Evolutionary conservation across 2,888 invertebrate genomes (phyloP).

Genomic region (Cynaeus angustus): DNA sequence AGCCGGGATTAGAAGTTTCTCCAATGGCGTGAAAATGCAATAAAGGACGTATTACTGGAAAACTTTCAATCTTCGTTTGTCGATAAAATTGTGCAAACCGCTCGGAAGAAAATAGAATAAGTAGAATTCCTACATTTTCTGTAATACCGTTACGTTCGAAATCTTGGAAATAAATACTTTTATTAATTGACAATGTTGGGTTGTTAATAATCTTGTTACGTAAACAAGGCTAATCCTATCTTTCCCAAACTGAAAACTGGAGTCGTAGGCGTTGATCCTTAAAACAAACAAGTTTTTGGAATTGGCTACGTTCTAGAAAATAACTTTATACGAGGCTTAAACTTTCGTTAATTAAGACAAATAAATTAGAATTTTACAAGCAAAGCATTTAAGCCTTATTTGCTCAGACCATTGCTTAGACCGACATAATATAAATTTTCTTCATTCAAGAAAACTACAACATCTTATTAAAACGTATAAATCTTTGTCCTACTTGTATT

Average conservation of each 20-base stretch:
- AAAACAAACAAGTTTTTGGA: slow-evolving; percentile 19
- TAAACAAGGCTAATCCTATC: slow-evolving; percentile 18
- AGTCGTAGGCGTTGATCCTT: slow-evolving; percentile 5
- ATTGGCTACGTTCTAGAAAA: background rate
- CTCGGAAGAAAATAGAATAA: background rate
- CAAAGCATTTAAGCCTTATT: no score
- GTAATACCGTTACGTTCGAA: background rate
- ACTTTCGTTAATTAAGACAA: slow-evolving; percentile 1
- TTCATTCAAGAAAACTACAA: no score
- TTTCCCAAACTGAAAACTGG: slow-evolving; percentile 10
- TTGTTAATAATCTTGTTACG: slow-evolving; percentile 14
- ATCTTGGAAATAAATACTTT: slow-evolving; percentile 28
- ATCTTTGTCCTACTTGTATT: no score
- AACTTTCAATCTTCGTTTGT: slow-evolving; percentile 22
- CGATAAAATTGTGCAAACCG: slow-evolving; percentile 15
- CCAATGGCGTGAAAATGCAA: slow-evolving; percentile 12
- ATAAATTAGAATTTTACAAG: background rate
- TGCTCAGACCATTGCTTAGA: no score
- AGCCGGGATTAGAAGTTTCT: slow-evolving; percentile 20
- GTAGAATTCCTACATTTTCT: background rate
- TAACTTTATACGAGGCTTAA: background rate
- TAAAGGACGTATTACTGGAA: slow-evolving; percentile 12
- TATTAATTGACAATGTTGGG: slow-evolving; percentile 17
- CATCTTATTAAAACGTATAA: no score
- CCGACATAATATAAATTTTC: no score